Evolutionary conservation across 2,888 invertebrate genomes (phyloP), one percentile per base, ranked within the genome.

Genomic region (Lydus trimaculatus): DNA sequence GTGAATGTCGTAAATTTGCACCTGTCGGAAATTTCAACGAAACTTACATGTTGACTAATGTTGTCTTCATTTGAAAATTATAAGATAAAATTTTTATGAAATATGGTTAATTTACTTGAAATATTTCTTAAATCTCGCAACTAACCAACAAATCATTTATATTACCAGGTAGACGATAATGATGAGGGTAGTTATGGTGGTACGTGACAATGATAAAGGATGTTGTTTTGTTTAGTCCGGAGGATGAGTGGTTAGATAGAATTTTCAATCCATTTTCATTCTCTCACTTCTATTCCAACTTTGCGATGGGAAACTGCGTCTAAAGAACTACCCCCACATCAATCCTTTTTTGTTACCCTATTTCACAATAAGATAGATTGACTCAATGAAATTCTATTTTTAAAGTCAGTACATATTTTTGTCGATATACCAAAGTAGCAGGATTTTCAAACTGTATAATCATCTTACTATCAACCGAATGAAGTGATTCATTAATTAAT

Each of bases 181-280:
- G 48, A 23, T 23, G 48, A 52, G 8, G 43, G 17, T 17, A 43
- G 23, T 20, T 2, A 11, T 9, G 11, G 20, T 23, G 8, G 48
- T 52, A 52, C 43, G 48, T 52, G 23, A 52, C 23, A 8, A 52
- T 52, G 48, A 52, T 52, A 23, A 52, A 52, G 17, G 43, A n/a
- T 5, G n/a, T 43, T 43, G 43, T 43, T 43, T 43, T 43, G 43
- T 43, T 43, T 43, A 43, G 17, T 43, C 17, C 17, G 33, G 7
- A 33, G n/a, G n/a, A n/a, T n/a, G 6, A 6, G 39, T n/a, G 39
- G 39, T 13, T 39, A 39, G 43, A 43, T 5, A 5, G 23, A 52
- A 52, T 23, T 20, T 20, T 11, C 48, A 52, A 52, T 52, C 13
- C 20, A 52, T 52, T 52, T 23, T 23, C 48, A 23, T 52, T 52